These are phyloP conservation scores for Erethizon dorsatum DNA, from an alignment of 2,797 vertebrate genomes.

Conservation along the genomic window DNA sequence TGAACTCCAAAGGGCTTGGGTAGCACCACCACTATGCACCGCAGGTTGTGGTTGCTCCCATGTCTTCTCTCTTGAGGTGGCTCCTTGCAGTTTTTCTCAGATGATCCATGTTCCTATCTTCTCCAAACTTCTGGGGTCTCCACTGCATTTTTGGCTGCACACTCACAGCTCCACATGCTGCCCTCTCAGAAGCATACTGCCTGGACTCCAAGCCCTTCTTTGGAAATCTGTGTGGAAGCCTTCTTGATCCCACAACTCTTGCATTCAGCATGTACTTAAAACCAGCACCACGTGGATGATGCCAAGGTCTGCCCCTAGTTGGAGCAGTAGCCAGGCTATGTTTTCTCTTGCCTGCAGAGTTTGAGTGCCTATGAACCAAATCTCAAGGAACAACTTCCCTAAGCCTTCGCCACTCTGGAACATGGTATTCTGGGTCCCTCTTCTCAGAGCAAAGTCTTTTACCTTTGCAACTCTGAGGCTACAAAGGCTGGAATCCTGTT, in stretches of 20 bases:
- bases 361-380: neutral
- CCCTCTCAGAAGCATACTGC: neutral
- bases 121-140: neutral
- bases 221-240: neutral
- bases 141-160: neutral
- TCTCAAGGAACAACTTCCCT: neutral
- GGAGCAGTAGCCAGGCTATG: neutral
- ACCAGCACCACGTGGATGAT: neutral
- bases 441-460: neutral
- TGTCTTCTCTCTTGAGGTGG: neutral
- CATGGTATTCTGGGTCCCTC: neutral
- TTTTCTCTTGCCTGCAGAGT: too few relatives aligned
- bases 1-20: neutral
- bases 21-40: neutral
- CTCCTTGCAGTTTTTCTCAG: neutral
- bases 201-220: neutral
- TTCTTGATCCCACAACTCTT: neutral
- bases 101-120: neutral
- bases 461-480: neutral
- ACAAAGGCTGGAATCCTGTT: neutral
- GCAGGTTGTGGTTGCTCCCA: neutral
- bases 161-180: neutral
- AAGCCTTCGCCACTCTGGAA: neutral
- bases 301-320: neutral
- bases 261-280: neutral